Conservation (phyloP, 2,113 vertebrate genomes). For the Alethe castanea region DNA sequence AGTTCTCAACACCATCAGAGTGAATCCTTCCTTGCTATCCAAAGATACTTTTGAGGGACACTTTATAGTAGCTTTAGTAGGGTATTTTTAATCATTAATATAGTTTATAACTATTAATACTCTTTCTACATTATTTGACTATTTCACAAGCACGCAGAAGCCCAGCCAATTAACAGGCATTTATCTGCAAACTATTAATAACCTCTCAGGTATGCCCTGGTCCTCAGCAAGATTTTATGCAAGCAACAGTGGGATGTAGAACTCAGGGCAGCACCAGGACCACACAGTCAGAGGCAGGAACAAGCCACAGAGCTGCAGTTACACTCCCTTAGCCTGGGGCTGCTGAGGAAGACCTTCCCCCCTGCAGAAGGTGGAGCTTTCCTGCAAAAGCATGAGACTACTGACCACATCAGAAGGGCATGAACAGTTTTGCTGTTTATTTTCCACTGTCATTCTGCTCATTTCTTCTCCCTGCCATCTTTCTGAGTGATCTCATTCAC, state of each 20-base stretch:
- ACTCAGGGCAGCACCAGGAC: not conserved
- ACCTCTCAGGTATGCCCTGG: not conserved
- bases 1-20: not conserved
- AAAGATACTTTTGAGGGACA: not conserved
- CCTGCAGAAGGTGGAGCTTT: not conserved
- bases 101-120: not conserved
- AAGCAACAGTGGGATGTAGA: not conserved
- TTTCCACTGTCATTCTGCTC: not conserved
- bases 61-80: not conserved
- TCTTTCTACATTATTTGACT: not conserved
- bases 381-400: not conserved
- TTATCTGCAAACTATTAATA: not conserved
- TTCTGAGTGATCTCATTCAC: not conserved
- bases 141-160: not conserved
- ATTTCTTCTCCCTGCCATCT: not conserved
- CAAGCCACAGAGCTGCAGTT: not conserved
- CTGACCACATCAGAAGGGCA: fast-evolving
- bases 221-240: not conserved
- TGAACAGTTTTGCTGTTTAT: not conserved
- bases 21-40: not conserved
- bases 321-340: not conserved
- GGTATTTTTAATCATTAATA: not conserved
- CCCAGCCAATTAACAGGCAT: not conserved
- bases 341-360: not conserved
- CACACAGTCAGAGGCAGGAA: not conserved